Base-by-base conservation (phyloP, 2,888 invertebrate genomes). In the Pocota personata region DNA sequence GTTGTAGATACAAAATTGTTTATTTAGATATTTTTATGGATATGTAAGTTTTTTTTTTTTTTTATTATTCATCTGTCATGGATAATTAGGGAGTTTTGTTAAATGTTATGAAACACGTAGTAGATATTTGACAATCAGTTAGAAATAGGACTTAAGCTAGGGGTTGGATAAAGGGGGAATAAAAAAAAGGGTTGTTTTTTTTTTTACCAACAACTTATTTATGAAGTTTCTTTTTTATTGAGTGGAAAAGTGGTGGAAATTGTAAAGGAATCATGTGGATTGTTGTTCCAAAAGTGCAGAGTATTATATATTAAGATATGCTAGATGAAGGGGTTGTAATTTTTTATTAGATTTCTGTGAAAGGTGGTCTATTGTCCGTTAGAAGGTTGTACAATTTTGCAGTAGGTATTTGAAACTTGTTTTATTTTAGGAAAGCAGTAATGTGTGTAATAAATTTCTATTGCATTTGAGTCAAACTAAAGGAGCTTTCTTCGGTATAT, bases 161-260 rank as follows among this genome's bases (percentile, higher is more conserved):
- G 73, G 79, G 67, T 75, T 75, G 75, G 0, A 12, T 24, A 55
- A 62, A 60, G 14, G 58, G 60, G 52, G 12, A 24, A 37, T 3
- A 58, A 6, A 66, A 48, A 46, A 40, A 66, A 62, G 82, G 82
- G 82, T 75, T 69, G 69, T 16, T 72, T 69, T 67, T 67, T 27
- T 8, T 48, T 58, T 30, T 14, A 10, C 12, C 24, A 67, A 57
- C 35, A 12, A 48, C 46, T 55, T 66, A 57, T 43, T 60, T 52
- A 16, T 52, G 73, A 60, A 35, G 60, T 67, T 60, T 40, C n/a
- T 66, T 19, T 72, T 73, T 67, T 78, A 60, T 78, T 50, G 58
- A 46, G 43, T 27, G 43, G 58, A 60, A 67, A 73, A 73, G 72
- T 72, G 72, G 60, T 72, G 60, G 60, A 72, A 58, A 60, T 72